A percentile compares a stretch with the other conserved stretches of the same genome.
Evolutionary conservation across 2,113 vertebrate genomes (phyloP).

Genomic region (Aplodontia rufa): DNA sequence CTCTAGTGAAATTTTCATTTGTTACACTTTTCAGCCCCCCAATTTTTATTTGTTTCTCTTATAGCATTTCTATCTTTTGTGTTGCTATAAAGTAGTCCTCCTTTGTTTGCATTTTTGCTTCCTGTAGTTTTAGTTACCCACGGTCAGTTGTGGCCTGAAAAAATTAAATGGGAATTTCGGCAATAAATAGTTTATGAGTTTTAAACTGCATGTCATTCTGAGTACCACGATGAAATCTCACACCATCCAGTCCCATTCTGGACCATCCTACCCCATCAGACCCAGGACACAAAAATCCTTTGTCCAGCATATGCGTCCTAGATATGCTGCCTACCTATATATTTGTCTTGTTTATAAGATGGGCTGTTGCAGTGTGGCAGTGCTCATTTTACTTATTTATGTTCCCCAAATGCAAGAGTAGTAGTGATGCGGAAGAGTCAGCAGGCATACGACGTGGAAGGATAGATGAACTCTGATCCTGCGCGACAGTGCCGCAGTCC

Average conservation of each 20-base stretch:
- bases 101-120: background rate
- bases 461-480: background rate
- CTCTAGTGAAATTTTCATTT: background rate
- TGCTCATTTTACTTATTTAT: background rate
- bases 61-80: background rate
- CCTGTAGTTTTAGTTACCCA: background rate
- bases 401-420: background rate
- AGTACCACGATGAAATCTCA: background rate
- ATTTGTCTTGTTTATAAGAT: background rate
- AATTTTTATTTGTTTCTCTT: slow-evolving; percentile 2
- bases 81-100: background rate
- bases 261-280: background rate
- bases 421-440: background rate
- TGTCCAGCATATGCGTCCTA: background rate
- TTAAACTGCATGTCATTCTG: background rate
- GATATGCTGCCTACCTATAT: background rate
- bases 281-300: background rate
- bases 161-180: background rate
- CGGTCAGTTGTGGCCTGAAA: background rate
- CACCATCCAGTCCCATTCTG: background rate
- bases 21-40: background rate
- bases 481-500: background rate
- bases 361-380: background rate
- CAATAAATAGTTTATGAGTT: background rate
- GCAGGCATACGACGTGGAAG: background rate